Percentiles rank a stretch among this genome's conserved stretches.
Conservation (phyloP, 1,140 invertebrate species). For the Hestina assimilis region DNA sequence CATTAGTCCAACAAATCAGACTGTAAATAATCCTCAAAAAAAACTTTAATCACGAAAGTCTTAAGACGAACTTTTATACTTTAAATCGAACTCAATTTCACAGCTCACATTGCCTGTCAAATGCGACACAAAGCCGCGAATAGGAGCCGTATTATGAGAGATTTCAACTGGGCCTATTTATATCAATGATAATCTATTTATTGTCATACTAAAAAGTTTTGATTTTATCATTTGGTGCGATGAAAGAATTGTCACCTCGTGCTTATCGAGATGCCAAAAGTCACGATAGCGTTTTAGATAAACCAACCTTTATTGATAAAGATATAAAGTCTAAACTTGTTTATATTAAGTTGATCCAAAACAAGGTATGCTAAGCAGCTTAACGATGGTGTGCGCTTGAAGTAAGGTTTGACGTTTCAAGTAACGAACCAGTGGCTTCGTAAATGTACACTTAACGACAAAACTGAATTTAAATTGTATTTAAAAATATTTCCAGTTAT, state of each 20-base stretch:
- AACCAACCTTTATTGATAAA: constrained; percentile 23
- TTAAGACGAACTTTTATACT: constrained; percentile 69
- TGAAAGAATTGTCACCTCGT: constrained; percentile 73
- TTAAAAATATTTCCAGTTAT: background rate
- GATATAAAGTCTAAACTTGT: constrained; percentile 38
- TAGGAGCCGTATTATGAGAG: constrained; percentile 62
- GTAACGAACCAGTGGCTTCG: constrained; percentile 54
- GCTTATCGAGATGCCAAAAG: constrained; percentile 72
- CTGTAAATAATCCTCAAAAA: constrained; percentile 68
- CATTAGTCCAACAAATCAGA: constrained; percentile 68
- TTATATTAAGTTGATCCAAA: constrained; percentile 21
- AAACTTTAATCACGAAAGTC: constrained; percentile 60
- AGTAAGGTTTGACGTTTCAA: constrained; percentile 62
- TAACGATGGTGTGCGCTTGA: constrained; percentile 60
- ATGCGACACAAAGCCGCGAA: constrained; percentile 70
- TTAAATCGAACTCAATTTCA: constrained; percentile 75
- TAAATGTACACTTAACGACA: constrained; percentile 41
- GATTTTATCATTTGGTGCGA: constrained; percentile 67
- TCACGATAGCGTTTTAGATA: constrained; percentile 36
- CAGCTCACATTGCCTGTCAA: constrained; percentile 74
- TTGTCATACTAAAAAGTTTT: constrained; percentile 74
- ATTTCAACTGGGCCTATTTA: constrained; percentile 73
- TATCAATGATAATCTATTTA: constrained; percentile 76
- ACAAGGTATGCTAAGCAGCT: constrained; percentile 67
- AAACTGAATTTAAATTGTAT: constrained; percentile 22